Evolutionary conservation across 2,888 invertebrate genomes (phyloP), one percentile per base, ranked within the genome.

Genomic region (Resseliella maxima): DNA sequence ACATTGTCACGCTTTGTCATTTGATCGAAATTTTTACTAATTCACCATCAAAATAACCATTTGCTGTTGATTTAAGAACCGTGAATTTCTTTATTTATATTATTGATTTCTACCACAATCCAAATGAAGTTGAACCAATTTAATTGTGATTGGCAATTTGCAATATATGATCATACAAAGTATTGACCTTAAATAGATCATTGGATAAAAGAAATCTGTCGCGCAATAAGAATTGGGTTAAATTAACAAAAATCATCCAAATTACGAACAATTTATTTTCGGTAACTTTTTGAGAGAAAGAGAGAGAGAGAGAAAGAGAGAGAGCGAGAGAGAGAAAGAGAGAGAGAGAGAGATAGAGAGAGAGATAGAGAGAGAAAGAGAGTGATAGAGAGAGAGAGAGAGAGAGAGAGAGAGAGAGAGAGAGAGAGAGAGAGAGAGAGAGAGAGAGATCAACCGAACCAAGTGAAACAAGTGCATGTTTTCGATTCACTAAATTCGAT

Each of bases 1-100:
- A 35, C 10, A 72, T 31, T 72, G 72, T 72, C 72, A 72, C 72
- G 72, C 72, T 35, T 72, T 15, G 31, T 72, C 15, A 35, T 72
- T 72, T 72, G n/a, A 12, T 72, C 15, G 72, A 72, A 31, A 31
- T 72, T 27, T 31, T 31, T 31, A 31, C 31, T 27, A 15, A 31
- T 27, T 31, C 31, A 12, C 72, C 2, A 12, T 59, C 5, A 59
- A 24, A 59, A 27, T 12, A 59, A 59, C 59, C 6, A 24, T 59
- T 59, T 24, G 59, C 59, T 18, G 21, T 2, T 2, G 50, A 12
- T 50, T 3, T 5, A n/a, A 59, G 59, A 59, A 59, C 59, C 24
- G 59, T 59, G 24, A 59, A 15, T 50, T 50, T 50, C 18, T 59
- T 59, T 24, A n/a, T 59, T 15, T 59, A 5, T 59, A 24, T 50